phyloP scores from a whole-genome alignment of 2,797 vertebrate species.

The Hypotaenidia okinawae region DNA sequence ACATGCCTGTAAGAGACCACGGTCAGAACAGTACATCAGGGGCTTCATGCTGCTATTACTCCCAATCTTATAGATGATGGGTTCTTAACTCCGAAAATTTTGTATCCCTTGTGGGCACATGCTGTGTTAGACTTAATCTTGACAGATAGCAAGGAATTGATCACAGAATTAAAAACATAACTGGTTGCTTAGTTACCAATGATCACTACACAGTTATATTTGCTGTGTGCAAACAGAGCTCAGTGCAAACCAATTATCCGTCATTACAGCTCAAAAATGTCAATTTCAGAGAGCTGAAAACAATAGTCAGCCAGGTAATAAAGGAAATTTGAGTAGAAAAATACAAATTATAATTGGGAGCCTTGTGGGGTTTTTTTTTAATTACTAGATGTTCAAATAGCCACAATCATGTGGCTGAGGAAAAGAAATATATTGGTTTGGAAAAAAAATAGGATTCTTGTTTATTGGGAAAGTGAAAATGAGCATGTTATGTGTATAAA shows the following conservation, averaged over 20 bases:
- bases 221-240: constrained; percentile 52
- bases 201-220: constrained; percentile 18
- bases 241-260: constrained; percentile 48
- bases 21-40: not conserved
- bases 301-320: not conserved
- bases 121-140: constrained; percentile 23
- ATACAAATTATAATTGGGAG: not conserved
- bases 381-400: not conserved
- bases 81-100: constrained; percentile 1
- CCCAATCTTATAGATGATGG: not conserved
- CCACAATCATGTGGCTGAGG: not conserved
- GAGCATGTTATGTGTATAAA: not conserved
- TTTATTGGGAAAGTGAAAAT: not conserved
- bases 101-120: not conserved
- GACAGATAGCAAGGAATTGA: constrained; percentile 53
- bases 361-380: not conserved
- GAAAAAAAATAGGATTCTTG: not conserved
- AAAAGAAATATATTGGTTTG: not conserved
- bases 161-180: constrained; percentile 54
- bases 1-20: not conserved
- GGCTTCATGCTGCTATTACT: not conserved
- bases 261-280: constrained; percentile 9
- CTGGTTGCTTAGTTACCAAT: constrained; percentile 65
- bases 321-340: not conserved
- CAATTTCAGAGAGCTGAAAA: constrained; percentile 20